A percentile compares a stretch with the other conserved stretches of the same genome.
Conservation (phyloP, 2,797 vertebrate genomes). For the Meda fulgida region DNA sequence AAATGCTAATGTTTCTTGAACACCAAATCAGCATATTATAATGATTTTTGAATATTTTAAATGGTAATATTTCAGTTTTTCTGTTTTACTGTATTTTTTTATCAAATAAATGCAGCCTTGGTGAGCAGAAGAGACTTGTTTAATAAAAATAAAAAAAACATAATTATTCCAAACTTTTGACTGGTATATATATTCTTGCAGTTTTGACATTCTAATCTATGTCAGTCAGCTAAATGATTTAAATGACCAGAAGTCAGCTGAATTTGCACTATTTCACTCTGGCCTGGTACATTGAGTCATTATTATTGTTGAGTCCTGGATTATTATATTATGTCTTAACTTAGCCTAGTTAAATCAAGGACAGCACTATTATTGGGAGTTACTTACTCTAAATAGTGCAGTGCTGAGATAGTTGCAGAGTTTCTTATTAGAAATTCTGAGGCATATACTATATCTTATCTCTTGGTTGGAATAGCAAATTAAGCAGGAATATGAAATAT, state of each 20-base stretch:
- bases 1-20: not conserved
- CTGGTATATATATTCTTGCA: not conserved
- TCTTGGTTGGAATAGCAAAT: constrained; percentile 19
- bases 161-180: not conserved
- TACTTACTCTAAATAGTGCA: constrained; percentile 44
- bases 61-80: not conserved
- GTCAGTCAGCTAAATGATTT: not conserved
- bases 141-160: not conserved
- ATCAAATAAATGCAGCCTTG: not conserved
- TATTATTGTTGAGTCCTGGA: not conserved
- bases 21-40: not conserved
- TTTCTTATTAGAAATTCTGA: constrained; percentile 20
- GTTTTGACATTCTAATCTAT: not conserved
- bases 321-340: not conserved
- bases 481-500: constrained; percentile 11
- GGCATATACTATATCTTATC: not conserved
- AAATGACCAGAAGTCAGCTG: not conserved
- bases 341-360: constrained; percentile 3
- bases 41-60: not conserved
- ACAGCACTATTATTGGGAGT: not conserved
- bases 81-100: not conserved
- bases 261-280: not conserved
- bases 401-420: not conserved
- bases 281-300: not conserved
- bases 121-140: not conserved